These are phyloP conservation scores for Pantelozetes paolii DNA, from an alignment of 2,888 invertebrate species.

Conservation along the genomic window DNA sequence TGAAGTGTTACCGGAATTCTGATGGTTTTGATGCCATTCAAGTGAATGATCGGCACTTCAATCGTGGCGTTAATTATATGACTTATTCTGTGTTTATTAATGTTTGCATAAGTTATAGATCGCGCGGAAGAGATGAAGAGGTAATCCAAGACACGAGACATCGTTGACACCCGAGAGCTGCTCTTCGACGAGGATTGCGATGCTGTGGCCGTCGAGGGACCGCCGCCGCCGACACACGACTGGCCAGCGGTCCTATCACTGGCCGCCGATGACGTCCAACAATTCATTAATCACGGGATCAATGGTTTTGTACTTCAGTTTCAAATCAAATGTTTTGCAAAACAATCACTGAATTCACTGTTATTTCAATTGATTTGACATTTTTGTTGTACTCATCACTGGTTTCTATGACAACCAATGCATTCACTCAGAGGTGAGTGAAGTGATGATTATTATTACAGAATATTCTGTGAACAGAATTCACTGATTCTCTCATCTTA, in stretches of 20 bases:
- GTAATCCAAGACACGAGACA: constrained; percentile 25
- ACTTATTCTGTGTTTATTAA: constrained; percentile 36
- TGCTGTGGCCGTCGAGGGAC: not conserved
- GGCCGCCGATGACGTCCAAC: constrained; percentile 4
- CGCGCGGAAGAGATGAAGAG: constrained; percentile 13
- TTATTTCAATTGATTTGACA: not conserved
- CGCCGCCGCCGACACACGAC: not conserved
- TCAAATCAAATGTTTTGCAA: not conserved
- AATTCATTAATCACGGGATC: not conserved
- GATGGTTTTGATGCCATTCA: constrained; percentile 32
- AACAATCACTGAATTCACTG: not conserved
- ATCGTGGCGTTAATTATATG: constrained; percentile 39
- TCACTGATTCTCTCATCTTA: no score
- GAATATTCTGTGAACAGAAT: constrained; percentile 13
- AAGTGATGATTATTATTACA: not conserved
- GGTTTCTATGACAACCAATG: constrained; percentile 15
- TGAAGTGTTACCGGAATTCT: constrained; percentile 35
- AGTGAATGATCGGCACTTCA: constrained; percentile 36
- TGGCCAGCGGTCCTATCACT: not conserved
- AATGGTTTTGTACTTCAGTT: not conserved
- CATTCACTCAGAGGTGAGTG: not conserved
- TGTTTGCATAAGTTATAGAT: constrained; percentile 27
- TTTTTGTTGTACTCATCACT: no score
- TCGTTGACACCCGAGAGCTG: not conserved
- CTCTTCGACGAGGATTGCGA: not conserved